Evolutionary conservation across 1,140 invertebrate genomes (phyloP).

Genomic region (Nixonia krombeini): DNA sequence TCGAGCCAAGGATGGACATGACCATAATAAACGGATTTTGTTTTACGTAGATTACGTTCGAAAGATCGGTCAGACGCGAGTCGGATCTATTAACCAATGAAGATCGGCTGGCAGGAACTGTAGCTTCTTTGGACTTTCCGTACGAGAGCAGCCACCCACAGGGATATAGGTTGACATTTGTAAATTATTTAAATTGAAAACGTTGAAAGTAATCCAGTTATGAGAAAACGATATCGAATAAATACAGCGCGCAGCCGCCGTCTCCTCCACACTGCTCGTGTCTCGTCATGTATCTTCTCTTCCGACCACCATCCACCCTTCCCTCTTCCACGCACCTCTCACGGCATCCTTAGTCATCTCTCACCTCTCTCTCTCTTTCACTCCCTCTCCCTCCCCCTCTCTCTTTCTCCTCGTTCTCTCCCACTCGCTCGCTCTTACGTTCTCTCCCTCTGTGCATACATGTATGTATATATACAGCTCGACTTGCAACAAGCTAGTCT

Average conservation of each 20-base stretch:
- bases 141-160: too few relatives aligned
- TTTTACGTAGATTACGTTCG: too few relatives aligned
- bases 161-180: conserved; percentile 48
- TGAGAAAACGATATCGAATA: conserved; percentile 63
- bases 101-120: too few relatives aligned
- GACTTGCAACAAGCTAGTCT: conserved; percentile 9
- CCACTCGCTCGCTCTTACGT: background rate
- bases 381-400: conserved; percentile 6
- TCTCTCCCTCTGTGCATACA: background rate
- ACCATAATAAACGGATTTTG: too few relatives aligned
- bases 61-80: too few relatives aligned
- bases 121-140: too few relatives aligned
- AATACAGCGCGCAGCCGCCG: conserved; percentile 62
- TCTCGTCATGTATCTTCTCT: conserved; percentile 15
- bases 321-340: background rate
- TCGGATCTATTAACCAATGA: too few relatives aligned
- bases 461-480: background rate
- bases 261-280: conserved; percentile 21
- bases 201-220: conserved; percentile 60
- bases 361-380: conserved; percentile 14
- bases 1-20: too few relatives aligned
- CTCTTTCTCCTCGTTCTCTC: background rate
- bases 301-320: conserved; percentile 1
- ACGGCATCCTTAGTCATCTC: too few relatives aligned
- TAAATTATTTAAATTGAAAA: conserved; percentile 54